phyloP scores from a whole-genome alignment of 2,113 vertebrate species.

The Phaethornis superciliosus region DNA sequence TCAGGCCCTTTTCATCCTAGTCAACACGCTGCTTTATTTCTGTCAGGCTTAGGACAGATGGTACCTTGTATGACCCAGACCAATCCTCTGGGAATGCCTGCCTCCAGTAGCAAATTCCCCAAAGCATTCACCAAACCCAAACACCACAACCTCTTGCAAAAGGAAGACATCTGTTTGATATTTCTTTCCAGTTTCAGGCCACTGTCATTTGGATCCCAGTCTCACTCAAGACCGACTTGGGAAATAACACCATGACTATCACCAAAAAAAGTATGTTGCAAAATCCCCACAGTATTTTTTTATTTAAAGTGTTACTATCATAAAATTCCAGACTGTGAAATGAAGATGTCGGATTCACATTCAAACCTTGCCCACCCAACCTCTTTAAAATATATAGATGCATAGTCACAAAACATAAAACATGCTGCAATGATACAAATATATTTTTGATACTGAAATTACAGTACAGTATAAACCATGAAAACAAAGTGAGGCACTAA shows the following conservation, averaged over 20 bases:
- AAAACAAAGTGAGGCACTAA: slow-evolving; percentile 73
- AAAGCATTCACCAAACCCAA: neutral
- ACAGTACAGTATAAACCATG: slow-evolving; percentile 67
- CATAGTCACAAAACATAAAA: slow-evolving; percentile 65
- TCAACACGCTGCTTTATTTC: neutral
- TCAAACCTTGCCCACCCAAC: neutral
- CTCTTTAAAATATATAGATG: slow-evolving; percentile 47
- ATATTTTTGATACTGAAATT: slow-evolving; percentile 67
- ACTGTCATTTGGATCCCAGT: neutral
- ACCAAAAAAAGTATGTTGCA: slow-evolving; percentile 46
- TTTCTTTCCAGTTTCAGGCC: neutral
- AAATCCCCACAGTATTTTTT: slow-evolving; percentile 57
- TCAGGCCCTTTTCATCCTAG: neutral
- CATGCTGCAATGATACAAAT: slow-evolving; percentile 76
- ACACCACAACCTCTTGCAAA: neutral
- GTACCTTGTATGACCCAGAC: neutral
- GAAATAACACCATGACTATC: slow-evolving; percentile 21
- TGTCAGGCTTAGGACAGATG: rapidly evolving
- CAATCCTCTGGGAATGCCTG: neutral
- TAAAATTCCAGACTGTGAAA: slow-evolving; percentile 64
- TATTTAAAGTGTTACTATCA: slow-evolving; percentile 65
- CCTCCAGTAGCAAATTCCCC: neutral
- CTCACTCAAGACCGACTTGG: neutral
- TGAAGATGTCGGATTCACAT: slow-evolving; percentile 13
- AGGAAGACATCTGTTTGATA: neutral